Percentiles rank a stretch among this genome's conserved stretches.
Evolutionary conservation across 2,797 vertebrate species (phyloP).

Genomic region (Anableps anableps): DNA sequence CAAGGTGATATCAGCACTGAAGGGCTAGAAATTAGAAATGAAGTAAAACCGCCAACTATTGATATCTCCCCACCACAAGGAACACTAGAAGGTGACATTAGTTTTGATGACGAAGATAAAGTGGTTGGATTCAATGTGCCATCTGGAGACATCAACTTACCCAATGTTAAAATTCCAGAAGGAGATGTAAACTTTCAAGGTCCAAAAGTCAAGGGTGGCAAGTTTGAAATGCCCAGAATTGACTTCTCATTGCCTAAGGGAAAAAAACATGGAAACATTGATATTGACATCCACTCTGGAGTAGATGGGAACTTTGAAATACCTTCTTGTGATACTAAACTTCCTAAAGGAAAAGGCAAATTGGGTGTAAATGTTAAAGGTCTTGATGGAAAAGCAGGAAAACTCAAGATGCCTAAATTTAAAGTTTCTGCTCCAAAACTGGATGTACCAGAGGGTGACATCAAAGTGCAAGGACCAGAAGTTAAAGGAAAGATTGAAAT

Average conservation of each 20-base stretch:
- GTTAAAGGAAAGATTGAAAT: constrained; percentile 54
- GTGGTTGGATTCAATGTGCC: constrained; percentile 40
- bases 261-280: constrained; percentile 50
- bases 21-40: constrained; percentile 41
- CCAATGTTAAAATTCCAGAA: constrained; percentile 50
- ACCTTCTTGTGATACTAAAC: constrained; percentile 40
- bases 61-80: constrained; percentile 60
- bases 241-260: constrained; percentile 67
- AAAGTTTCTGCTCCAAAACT: constrained; percentile 60
- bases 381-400: constrained; percentile 47
- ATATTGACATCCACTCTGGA: constrained; percentile 52
- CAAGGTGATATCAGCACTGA: constrained; percentile 36
- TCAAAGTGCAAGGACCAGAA: constrained; percentile 42
- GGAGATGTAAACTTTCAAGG: constrained; percentile 55
- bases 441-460: constrained; percentile 40
- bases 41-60: constrained; percentile 52
- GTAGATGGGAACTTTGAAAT: constrained; percentile 50
- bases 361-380: constrained; percentile 35
- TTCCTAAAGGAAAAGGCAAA: constrained; percentile 52
- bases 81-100: constrained; percentile 26
- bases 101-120: constrained; percentile 19
- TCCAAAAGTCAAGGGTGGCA: constrained; percentile 52
- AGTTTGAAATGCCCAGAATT: constrained; percentile 63
- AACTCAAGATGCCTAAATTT: constrained; percentile 71
- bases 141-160: constrained; percentile 45